These are phyloP conservation scores for Monomorium pharaonis DNA, from an alignment of 1,140 invertebrate genomes.

Conservation along the genomic window DNA sequence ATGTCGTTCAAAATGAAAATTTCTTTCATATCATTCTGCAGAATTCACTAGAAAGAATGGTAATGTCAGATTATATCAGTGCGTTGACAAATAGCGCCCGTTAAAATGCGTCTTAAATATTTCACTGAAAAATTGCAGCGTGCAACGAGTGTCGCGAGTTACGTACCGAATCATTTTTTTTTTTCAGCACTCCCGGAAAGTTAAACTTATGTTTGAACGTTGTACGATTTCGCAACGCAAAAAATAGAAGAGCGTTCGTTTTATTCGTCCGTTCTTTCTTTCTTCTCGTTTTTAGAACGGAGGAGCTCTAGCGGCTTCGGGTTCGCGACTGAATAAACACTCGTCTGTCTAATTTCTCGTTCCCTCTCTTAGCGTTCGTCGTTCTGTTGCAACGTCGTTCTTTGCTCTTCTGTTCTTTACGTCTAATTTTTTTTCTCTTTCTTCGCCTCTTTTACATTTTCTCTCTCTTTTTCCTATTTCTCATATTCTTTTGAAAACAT, in stretches of 20 bases:
- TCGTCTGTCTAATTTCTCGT: conserved; percentile 57
- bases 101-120: background rate
- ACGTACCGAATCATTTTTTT: background rate
- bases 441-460: background rate
- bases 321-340: conserved; percentile 72
- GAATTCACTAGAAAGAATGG: background rate
- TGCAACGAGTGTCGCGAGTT: background rate
- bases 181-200: conserved; percentile 24
- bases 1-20: background rate
- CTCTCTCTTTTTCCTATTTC: conserved; percentile 24
- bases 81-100: background rate
- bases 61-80: conserved; percentile 2
- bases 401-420: conserved; percentile 5
- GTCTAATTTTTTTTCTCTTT: background rate
- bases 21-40: background rate
- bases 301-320: conserved; percentile 34
- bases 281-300: conserved; percentile 13
- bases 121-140: background rate
- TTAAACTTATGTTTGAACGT: conserved; percentile 1
- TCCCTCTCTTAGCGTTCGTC: conserved; percentile 6
- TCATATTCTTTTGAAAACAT: background rate
- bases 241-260: conserved; percentile 15
- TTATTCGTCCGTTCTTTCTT: background rate
- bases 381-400: conserved; percentile 7
- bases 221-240: conserved; percentile 10